These are phyloP conservation scores for Diuraphis noxia DNA, from an alignment of 1,140 invertebrate genomes.

Conservation along the genomic window DNA sequence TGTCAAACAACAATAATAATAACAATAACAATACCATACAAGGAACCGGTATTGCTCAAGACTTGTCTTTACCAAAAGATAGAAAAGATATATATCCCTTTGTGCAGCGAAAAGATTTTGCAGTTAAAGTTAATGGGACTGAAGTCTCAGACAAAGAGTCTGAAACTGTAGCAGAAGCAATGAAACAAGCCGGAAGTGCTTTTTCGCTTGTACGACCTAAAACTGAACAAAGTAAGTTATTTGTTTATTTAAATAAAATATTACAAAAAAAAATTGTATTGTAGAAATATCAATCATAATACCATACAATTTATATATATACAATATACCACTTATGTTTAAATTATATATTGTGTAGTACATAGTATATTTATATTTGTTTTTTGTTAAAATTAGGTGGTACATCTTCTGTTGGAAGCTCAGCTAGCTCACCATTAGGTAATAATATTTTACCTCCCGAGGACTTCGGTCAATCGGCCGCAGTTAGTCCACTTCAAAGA, in stretches of 20 bases:
- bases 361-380: not conserved
- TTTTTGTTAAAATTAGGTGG: constrained; percentile 40
- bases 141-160: constrained; percentile 43
- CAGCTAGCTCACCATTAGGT: constrained; percentile 72
- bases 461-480: constrained; percentile 75
- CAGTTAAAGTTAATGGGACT: constrained; percentile 54
- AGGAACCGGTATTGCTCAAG: constrained; percentile 75
- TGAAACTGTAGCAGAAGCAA: constrained; percentile 63
- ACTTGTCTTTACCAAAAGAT: constrained; percentile 78
- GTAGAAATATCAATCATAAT: no score
- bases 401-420: constrained; percentile 50
- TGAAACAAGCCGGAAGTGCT: constrained; percentile 80
- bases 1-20: constrained; percentile 50
- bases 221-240: constrained; percentile 67
- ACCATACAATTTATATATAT: no score
- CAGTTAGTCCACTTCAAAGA: constrained; percentile 88
- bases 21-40: constrained; percentile 51
- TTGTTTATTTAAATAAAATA: not conserved
- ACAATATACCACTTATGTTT: not conserved
- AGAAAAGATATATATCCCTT: constrained; percentile 53
- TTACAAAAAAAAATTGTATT: no score
- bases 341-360: not conserved
- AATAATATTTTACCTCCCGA: constrained; percentile 83
- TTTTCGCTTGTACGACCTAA: constrained; percentile 83
- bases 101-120: constrained; percentile 46